Evolutionary conservation across 2,888 invertebrate species (phyloP).

Genomic region (Acleris laterana): DNA sequence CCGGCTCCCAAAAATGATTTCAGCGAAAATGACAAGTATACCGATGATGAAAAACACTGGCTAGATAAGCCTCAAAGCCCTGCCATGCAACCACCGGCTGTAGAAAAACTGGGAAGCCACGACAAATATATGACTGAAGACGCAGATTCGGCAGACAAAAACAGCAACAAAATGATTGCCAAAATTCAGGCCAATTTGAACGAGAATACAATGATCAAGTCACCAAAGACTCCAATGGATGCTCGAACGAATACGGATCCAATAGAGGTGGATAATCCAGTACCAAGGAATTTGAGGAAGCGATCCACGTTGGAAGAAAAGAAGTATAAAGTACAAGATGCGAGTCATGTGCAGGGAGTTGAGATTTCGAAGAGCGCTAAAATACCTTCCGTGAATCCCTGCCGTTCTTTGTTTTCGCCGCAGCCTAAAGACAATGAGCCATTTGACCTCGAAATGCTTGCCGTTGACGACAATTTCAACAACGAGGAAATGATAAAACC

Average conservation of each 20-base stretch:
- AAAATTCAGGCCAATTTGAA: slow-evolving; percentile 79
- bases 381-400: slow-evolving; percentile 73
- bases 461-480: slow-evolving; percentile 87
- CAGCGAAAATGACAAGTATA: slow-evolving; percentile 51
- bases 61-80: slow-evolving; percentile 72
- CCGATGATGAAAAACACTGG: slow-evolving; percentile 71
- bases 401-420: slow-evolving; percentile 89
- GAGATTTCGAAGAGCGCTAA: slow-evolving; percentile 79
- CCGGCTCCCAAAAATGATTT: slow-evolving; percentile 47
- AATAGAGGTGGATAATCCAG: slow-evolving; percentile 64
- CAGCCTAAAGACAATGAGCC: slow-evolving; percentile 87
- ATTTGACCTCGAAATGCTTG: slow-evolving; percentile 86
- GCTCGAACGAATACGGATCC: slow-evolving; percentile 70
- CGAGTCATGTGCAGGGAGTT: slow-evolving; percentile 74
- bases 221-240: slow-evolving; percentile 79
- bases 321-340: slow-evolving; percentile 71
- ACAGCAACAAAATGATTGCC: slow-evolving; percentile 77
- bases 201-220: slow-evolving; percentile 81
- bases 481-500: slow-evolving; percentile 87
- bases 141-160: slow-evolving; percentile 72
- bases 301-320: slow-evolving; percentile 70
- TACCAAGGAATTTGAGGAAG: slow-evolving; percentile 60
- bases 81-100: slow-evolving; percentile 66
- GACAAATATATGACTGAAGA: slow-evolving; percentile 80
- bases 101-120: slow-evolving; percentile 72